Evolutionary conservation across 2,113 vertebrate genomes (phyloP), one percentile per base, ranked within the genome.

Genomic region (Lucifuga dentata): DNA sequence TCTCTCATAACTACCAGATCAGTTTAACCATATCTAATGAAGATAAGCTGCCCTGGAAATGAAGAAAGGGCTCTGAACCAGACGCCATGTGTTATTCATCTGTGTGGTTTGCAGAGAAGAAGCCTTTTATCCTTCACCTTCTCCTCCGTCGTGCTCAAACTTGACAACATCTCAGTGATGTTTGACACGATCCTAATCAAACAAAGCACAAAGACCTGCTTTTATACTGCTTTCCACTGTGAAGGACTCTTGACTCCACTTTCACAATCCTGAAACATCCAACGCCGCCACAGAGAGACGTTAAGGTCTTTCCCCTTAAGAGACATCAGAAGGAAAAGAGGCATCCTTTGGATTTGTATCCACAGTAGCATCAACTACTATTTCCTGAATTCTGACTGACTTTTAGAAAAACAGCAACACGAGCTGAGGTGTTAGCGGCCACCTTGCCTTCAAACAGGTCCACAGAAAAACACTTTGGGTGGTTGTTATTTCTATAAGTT

Each of bases 211-310:
- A 91, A 85, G 65, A 89, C 78, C 83, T 84, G 88, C 89, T 89
- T 76, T 89, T 83, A 63, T 89, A 90, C 87, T 88, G 76, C 87
- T 85, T 52, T 78, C 86, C 88, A 91, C 90, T 92, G 92, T 92
- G 91, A 92, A 89, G 89, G 85, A 91, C 87, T 74, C 76, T 72
- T 61, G 59, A 77, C 79, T 80, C 85, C 74, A 52, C 75, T 77
- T 76, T 74, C 60, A 15, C 73, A 33, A 52, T 85, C 78, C 77
- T 86, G 68, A 46, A 24, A 67, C 61, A 56, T 69, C 67, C 57
- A 50, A 29, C 26, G 26, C 3, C 3, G 7, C 7, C 52, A 1
- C 61, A 16, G 55, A 44, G 66, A 68, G 63, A 50, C 20, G 74
- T 55, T 63, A 58, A 60, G 50, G 63, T 83, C 71, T 62, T 78